These are phyloP conservation scores for Lemur catta DNA, from an alignment of 2,797 vertebrate species.

Conservation along the genomic window DNA sequence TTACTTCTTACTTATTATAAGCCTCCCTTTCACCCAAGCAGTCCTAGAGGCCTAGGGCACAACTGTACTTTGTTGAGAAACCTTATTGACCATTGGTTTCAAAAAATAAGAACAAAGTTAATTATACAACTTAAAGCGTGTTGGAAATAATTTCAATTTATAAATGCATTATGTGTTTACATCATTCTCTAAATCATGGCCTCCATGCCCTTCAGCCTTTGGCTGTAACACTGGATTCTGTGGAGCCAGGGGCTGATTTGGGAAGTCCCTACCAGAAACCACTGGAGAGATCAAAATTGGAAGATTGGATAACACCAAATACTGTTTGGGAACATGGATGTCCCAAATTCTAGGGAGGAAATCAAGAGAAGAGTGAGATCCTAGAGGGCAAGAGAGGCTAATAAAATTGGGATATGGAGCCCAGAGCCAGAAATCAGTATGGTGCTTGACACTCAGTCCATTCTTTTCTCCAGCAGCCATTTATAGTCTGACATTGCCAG, in stretches of 20 bases:
- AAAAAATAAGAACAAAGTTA: not conserved
- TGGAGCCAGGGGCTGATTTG: not conserved
- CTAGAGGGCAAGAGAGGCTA: not conserved
- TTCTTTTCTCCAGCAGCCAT: not conserved
- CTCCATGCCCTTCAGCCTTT: not conserved
- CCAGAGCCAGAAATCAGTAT: not conserved
- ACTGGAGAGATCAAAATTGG: not conserved
- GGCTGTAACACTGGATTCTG: not conserved
- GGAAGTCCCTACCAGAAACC: not conserved
- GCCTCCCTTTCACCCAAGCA: not conserved
- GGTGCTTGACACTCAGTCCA: not conserved
- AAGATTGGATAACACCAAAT: not conserved
- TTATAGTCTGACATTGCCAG: not conserved
- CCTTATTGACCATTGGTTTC: not conserved
- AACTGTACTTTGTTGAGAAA: not conserved
- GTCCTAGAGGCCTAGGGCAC: not conserved
- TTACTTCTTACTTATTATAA: not conserved
- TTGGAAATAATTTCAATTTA: not conserved
- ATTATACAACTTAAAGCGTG: not conserved
- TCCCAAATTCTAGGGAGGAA: not conserved
- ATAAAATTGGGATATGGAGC: not conserved
- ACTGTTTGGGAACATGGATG: not conserved
- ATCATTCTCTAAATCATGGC: not conserved
- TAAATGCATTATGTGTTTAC: not conserved
- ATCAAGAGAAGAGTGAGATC: not conserved